These are phyloP conservation scores for Agrilus cyanescens DNA, from an alignment of 2,888 invertebrate species.

Conservation along the genomic window DNA sequence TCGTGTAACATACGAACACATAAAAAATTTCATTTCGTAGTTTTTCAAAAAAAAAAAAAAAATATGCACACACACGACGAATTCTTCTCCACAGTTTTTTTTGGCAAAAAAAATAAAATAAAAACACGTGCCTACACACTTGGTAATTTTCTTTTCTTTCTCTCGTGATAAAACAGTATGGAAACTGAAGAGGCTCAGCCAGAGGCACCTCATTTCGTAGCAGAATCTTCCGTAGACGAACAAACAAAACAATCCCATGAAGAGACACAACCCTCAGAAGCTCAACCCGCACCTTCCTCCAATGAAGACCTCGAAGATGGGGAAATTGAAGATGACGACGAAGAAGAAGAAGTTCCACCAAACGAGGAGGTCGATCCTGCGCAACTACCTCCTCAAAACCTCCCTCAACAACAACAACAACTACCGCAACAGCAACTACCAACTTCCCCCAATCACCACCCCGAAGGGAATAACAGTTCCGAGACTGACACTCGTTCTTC, in stretches of 20 bases:
- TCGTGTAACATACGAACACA: too few species aligned
- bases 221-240: neutral
- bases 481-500: slow-evolving; percentile 1
- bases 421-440: neutral
- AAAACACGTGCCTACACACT: too few species aligned
- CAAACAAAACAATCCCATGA: slow-evolving; percentile 10
- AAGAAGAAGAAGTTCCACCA: slow-evolving; percentile 41
- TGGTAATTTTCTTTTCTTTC: neutral
- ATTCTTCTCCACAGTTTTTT: too few species aligned
- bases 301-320: slow-evolving; percentile 73
- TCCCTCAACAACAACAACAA: slow-evolving; percentile 30
- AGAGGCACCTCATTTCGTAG: neutral
- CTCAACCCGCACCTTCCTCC: slow-evolving; percentile 1
- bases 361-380: slow-evolving; percentile 27
- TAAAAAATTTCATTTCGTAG: too few species aligned
- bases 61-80: too few species aligned
- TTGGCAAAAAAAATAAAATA: too few species aligned
- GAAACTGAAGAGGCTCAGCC: too few species aligned
- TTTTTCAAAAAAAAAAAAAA: too few species aligned
- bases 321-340: slow-evolving; percentile 65
- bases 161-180: slow-evolving; percentile 8
- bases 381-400: slow-evolving; percentile 20
- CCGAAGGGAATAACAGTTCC: neutral
- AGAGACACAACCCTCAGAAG: neutral
- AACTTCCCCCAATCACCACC: neutral